A percentile compares a stretch with the other conserved stretches of the same genome.
Evolutionary conservation across 2,797 vertebrate species (phyloP).

Genomic region (Lagodon rhomboides): DNA sequence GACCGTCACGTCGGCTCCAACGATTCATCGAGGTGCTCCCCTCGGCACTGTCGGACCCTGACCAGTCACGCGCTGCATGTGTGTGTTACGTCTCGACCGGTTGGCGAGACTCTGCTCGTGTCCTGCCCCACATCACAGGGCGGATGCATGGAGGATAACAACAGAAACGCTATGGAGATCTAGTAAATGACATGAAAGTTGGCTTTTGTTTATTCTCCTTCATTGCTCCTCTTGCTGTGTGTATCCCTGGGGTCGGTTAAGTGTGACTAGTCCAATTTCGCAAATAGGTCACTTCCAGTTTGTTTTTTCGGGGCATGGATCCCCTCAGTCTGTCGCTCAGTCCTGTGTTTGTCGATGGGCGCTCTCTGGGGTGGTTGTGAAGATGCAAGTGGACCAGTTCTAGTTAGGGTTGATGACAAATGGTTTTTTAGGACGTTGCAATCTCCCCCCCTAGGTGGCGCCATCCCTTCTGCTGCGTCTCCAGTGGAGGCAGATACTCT

Average conservation of each 20-base stretch:
- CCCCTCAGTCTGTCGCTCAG: constrained; percentile 61
- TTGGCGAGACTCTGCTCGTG: constrained; percentile 48
- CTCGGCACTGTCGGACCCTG: constrained; percentile 33
- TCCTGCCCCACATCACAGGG: constrained; percentile 50
- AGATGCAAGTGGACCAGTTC: constrained; percentile 77
- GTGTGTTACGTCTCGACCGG: constrained; percentile 44
- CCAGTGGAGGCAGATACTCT: constrained; percentile 93
- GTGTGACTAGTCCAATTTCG: constrained; percentile 51
- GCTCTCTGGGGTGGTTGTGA: constrained; percentile 77
- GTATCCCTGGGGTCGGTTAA: constrained; percentile 56
- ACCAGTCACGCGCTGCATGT: constrained; percentile 24
- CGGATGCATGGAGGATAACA: constrained; percentile 56
- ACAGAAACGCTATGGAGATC: constrained; percentile 68
- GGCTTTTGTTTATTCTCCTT: constrained; percentile 60
- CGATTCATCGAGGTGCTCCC: constrained; percentile 34
- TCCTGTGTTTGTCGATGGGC: constrained; percentile 73
- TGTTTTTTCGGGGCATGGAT: constrained; percentile 49
- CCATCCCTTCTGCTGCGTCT: constrained; percentile 91
- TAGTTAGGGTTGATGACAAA: constrained; percentile 60
- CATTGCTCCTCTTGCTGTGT: constrained; percentile 52
- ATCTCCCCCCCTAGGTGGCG: constrained; percentile 91
- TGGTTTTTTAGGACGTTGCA: constrained; percentile 83
- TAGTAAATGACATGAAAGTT: constrained; percentile 68
- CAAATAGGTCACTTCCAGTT: constrained; percentile 58
- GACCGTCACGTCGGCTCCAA: constrained; percentile 26